phyloP scores from a whole-genome alignment of 2,797 vertebrate genomes.

The Cottoperca gobio region DNA sequence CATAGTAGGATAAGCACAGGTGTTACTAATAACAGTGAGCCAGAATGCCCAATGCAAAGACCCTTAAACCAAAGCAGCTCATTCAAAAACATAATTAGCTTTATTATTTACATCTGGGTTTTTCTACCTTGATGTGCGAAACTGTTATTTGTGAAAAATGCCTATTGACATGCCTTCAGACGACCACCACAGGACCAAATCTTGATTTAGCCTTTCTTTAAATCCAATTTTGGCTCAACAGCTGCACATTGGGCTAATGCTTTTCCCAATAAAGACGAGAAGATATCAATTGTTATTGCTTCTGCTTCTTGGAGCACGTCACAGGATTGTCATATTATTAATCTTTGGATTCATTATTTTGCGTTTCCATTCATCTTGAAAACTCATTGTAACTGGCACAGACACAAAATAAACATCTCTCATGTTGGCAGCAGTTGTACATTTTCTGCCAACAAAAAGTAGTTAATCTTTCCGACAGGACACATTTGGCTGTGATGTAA shows the following conservation, averaged over 20 bases:
- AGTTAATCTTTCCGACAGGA: constrained; percentile 63
- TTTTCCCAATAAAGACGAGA: neutral
- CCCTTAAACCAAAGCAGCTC: neutral
- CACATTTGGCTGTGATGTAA: constrained; percentile 37
- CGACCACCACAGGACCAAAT: neutral
- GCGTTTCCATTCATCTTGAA: constrained; percentile 39
- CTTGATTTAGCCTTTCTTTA: neutral
- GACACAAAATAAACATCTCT: constrained; percentile 60
- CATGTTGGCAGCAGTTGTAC: constrained; percentile 43
- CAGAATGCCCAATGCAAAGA: neutral
- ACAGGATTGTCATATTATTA: constrained; percentile 17
- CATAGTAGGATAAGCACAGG: neutral
- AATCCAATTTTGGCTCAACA: neutral
- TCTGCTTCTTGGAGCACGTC: constrained; percentile 13
- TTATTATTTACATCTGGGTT: neutral
- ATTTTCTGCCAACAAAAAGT: constrained; percentile 46
- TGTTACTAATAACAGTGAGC: neutral
- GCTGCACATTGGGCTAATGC: neutral
- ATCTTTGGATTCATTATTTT: constrained; percentile 39
- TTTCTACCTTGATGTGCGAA: neutral
- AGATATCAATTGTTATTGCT: neutral
- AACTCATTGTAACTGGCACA: constrained; percentile 43
- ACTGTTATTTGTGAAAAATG: neutral
- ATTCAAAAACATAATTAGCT: neutral
- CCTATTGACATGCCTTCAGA: neutral